These are phyloP conservation scores for Drosophila dives DNA, from an alignment of 2,888 invertebrate species.

Conservation along the genomic window DNA sequence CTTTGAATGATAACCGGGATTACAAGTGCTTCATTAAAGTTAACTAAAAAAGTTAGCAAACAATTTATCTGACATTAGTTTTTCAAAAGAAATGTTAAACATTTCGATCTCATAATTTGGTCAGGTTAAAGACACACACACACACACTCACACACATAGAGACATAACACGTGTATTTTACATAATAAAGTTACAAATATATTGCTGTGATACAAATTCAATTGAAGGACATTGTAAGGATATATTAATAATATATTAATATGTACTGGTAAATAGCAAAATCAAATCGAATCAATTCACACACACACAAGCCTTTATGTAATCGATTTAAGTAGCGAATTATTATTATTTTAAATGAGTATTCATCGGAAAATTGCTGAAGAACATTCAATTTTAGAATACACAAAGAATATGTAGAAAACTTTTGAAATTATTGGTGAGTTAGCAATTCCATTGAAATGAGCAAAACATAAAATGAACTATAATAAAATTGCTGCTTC, in stretches of 20 bases:
- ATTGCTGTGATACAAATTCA: conserved; percentile 84
- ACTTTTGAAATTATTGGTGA: conserved; percentile 9
- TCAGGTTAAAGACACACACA: conserved; percentile 19
- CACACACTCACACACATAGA: conserved; percentile 2
- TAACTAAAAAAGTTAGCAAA: conserved; percentile 1
- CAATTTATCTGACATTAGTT: background rate
- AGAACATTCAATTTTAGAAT: conserved; percentile 34
- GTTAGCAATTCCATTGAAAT: background rate
- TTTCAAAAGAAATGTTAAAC: conserved; percentile 28
- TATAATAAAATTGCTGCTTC: conserved; percentile 4
- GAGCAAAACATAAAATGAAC: background rate
- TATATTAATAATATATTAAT: conserved; percentile 48
- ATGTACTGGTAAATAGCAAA: conserved; percentile 49
- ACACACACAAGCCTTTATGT: conserved; percentile 21
- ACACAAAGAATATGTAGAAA: conserved; percentile 8
- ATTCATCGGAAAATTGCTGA: conserved; percentile 57
- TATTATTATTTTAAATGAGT: conserved; percentile 20
- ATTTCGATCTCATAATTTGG: conserved; percentile 28
- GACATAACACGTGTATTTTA: conserved; percentile 32
- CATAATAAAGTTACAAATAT: conserved; percentile 67
- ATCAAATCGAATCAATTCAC: conserved; percentile 30
- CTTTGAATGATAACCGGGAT: conserved; percentile 12
- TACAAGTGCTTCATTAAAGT: conserved; percentile 7
- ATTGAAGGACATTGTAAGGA: conserved; percentile 77
- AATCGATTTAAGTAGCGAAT: conserved; percentile 22